Evolutionary conservation across 2,113 vertebrate species (phyloP).

Genomic region (Ailuropoda melanoleuca): DNA sequence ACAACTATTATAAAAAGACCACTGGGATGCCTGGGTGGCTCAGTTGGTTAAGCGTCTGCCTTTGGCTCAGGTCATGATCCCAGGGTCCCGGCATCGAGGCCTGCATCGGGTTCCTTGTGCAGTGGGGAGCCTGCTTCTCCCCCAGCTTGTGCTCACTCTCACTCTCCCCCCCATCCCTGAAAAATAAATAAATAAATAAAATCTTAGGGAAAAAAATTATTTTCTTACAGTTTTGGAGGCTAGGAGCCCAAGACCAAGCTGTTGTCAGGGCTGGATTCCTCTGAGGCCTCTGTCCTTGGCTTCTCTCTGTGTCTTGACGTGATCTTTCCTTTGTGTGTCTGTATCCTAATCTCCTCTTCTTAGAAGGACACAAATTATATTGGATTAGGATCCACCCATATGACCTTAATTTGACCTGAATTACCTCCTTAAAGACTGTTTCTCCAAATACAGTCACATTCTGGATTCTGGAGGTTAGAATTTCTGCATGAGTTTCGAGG

Average conservation of each 20-base stretch:
- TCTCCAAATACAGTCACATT: background rate
- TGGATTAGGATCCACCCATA: background rate
- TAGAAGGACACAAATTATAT: background rate
- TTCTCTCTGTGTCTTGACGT: background rate
- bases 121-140: background rate
- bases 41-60: background rate
- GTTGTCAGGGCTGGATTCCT: background rate
- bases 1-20: background rate
- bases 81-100: background rate
- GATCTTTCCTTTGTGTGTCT: background rate
- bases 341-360: background rate
- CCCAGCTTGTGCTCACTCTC: background rate
- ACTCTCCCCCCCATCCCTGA: no score
- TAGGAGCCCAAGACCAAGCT: background rate
- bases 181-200: no score
- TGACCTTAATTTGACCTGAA: background rate
- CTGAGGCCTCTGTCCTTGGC: background rate
- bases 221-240: background rate
- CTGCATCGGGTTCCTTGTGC: background rate
- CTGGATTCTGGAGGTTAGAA: background rate
- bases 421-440: background rate
- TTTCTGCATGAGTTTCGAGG: background rate
- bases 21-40: background rate
- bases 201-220: no score
- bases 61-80: background rate